Evolutionary conservation across 1,140 invertebrate genomes (phyloP), one percentile per base, ranked within the genome.

Genomic region (Anastatus disparis): DNA sequence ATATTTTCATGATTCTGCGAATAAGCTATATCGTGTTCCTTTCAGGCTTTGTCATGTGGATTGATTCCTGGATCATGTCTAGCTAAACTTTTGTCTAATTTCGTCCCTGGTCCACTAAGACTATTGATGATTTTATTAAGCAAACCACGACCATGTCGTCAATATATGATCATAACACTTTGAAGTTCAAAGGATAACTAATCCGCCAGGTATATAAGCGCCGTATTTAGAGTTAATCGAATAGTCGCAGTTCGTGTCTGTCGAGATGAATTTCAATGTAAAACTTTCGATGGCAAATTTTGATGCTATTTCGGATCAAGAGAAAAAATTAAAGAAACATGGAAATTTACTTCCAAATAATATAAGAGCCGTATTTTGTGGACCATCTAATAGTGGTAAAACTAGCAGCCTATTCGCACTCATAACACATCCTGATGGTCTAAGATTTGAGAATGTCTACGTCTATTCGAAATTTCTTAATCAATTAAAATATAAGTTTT

Each of bases 351-450:
- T 82, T 64, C 75, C 78, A 44, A 75, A 79, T 58, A 69, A 65
- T 40, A 77, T 83, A 55, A 35, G 78, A 31, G 74, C 74, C 31
- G 38, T 79, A 31, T 74, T 81, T 66, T 68, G 59, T 29, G 76
- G 75, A 59, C 81, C 79, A 48, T 80, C 76, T 13, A 79, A 78
- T 70, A 81, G 77, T 65, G 79, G 77, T 9, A 81, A 81, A 75
- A 83, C 76, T 10, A 81, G 80, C 72, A 73, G 77, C 15, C 63
- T 82, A 53, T 58, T 84, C 13, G 68, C 75, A 61, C 71, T 84
- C 40, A 74, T 83, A n/a, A 53, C 76, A 44, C 64, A 78, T 71
- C 70, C 76, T 20, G 81, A 83, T 62, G 82, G 81, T 35, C 10
- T 35, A 35, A 35, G 31, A 35, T 35, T 35, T 35, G 31, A 35